Evolutionary conservation across 2,888 invertebrate genomes (phyloP).

Genomic region (Lathronympha strigana): DNA sequence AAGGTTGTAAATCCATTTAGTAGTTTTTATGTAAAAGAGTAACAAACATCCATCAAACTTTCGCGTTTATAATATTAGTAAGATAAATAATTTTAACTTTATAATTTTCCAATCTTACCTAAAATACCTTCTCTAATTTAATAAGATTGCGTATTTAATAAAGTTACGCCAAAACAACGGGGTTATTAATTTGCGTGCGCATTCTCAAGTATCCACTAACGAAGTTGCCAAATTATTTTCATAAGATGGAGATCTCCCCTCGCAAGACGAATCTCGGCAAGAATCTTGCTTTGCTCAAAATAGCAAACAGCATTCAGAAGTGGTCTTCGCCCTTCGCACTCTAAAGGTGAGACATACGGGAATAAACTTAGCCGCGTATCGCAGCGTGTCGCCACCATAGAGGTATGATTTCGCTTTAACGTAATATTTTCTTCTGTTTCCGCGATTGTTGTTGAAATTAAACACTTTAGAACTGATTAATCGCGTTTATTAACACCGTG

Average conservation of each 20-base stretch:
- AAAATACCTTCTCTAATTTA: not conserved
- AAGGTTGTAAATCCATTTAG: too few relatives aligned
- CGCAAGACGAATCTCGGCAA: constrained; percentile 27
- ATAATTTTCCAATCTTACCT: not conserved
- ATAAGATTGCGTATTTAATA: not conserved
- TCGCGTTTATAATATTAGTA: too few relatives aligned
- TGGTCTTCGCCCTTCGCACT: constrained; percentile 53
- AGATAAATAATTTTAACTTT: not conserved
- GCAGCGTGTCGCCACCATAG: not conserved
- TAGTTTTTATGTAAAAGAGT: too few relatives aligned
- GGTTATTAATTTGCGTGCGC: constrained; percentile 20
- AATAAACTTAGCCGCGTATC: not conserved
- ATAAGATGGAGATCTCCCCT: constrained; percentile 34
- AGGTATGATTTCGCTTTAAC: too few relatives aligned
- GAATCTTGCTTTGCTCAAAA: constrained; percentile 54
- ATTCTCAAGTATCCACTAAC: constrained; percentile 22
- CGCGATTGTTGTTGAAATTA: too few relatives aligned
- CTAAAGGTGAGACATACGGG: not conserved
- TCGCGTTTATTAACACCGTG: too few relatives aligned
- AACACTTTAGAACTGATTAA: too few relatives aligned
- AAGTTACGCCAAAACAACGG: not conserved
- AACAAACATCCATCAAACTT: too few relatives aligned
- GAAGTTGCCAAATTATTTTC: constrained; percentile 30
- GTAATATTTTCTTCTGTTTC: too few relatives aligned
- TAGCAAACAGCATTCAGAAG: constrained; percentile 58